Base-by-base conservation (phyloP, 64 coral and sea anemone genomes). In the Actinia equina region DNA sequence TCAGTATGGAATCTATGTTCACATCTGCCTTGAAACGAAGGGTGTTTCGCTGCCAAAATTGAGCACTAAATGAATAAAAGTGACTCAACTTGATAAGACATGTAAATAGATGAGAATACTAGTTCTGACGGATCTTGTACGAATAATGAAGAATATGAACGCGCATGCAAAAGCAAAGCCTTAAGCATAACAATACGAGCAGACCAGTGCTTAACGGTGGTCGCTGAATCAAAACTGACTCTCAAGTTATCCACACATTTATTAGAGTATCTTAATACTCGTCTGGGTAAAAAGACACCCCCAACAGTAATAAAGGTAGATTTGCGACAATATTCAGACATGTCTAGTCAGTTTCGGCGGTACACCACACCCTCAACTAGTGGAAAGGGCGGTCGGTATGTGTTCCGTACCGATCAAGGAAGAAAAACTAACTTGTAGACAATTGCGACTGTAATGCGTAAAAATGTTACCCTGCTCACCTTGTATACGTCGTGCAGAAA, bases 321-420 rank as follows among this genome's bases (percentile, higher is more conserved):
- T 78, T 78, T 78, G 76, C 9, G 26, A 78, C 76, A 78, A 1
- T 44, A 27, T 78, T 45, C 43, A 78, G 76, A 78, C 76, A 78
- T 78, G 76, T 78, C 76, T 78, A 45, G 76, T 41, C 76, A 45
- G 26, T 78, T 78, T 16, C 27, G 26, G 78, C 78, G 78, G 49
- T 81, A 81, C 16, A 81, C 78, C 78, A 81, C 78, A 81, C 78
- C 78, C 78, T 74, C 69, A 10, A 74, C 69, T 74, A 65, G 69
- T 74, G 69, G 69, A 41, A 74, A 74, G 69, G 69, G 69, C 69
- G 69, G 69, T 74, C 69, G 69, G 69, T 74, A 74, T 74, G 23
- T 41, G 69, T 10, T 30, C 69, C 69, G 9, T 74, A 2, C 12
- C n/a, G n/a, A 74, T 74, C 69, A 74, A 69, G 63, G 22, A 69